Evolutionary conservation across 2,888 invertebrate species (phyloP).

Genomic region (Agrotis puta): DNA sequence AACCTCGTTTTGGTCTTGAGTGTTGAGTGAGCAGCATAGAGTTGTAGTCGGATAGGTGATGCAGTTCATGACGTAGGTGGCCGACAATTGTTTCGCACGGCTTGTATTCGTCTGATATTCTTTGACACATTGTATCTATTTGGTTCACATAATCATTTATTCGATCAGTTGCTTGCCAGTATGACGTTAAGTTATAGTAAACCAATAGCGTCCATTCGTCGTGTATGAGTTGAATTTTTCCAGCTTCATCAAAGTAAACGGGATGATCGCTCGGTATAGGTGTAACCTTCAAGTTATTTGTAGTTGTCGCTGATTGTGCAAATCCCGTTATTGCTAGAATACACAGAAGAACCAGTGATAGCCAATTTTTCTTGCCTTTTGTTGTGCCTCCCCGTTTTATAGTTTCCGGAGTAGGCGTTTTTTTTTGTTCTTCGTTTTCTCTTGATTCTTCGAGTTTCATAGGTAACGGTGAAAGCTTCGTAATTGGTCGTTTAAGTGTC

Average conservation of each 20-base stretch:
- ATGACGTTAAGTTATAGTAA: constrained; percentile 3
- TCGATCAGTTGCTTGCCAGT: not conserved
- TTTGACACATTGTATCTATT: constrained; percentile 1
- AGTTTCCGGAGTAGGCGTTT: not conserved
- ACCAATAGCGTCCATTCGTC: not conserved
- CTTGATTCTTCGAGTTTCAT: not conserved
- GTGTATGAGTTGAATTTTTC: not conserved
- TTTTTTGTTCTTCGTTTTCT: constrained; percentile 1
- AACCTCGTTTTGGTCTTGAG: constrained; percentile 8
- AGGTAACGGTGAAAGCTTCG: not conserved
- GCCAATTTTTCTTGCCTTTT: not conserved
- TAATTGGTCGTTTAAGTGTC: not conserved
- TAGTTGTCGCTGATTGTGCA: constrained; percentile 6
- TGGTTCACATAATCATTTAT: constrained; percentile 5
- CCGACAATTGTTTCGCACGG: not conserved
- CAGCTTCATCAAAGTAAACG: constrained; percentile 8
- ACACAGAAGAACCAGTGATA: not conserved
- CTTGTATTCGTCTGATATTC: constrained; percentile 5
- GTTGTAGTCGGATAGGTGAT: constrained; percentile 1
- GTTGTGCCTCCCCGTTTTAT: constrained; percentile 1
- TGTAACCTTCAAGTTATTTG: not conserved
- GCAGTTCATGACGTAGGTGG: not conserved
- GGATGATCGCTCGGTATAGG: constrained; percentile 11
- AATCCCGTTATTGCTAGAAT: constrained; percentile 9
- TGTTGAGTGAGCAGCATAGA: constrained; percentile 10